Conservation (phyloP, 2,888 invertebrate genomes). For the Amphipoea lucens region DNA sequence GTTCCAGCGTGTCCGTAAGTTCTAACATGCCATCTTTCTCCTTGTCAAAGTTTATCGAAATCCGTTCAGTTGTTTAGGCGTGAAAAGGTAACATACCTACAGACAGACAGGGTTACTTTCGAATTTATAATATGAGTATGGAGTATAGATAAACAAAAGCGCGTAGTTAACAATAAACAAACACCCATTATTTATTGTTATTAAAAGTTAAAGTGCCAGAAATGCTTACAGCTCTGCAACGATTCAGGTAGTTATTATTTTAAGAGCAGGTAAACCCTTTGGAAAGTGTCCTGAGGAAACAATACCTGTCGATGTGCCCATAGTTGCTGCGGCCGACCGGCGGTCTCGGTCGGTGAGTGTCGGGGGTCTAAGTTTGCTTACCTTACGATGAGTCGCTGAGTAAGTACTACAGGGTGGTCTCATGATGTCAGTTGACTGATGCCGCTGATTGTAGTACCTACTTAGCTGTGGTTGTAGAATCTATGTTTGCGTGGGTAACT, state of each 20-base stretch:
- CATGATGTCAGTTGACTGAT: not conserved
- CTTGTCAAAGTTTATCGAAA: too few species aligned
- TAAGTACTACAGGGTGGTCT: not conserved
- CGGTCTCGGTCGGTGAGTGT: not conserved
- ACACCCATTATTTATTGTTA: not conserved
- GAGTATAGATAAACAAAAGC: too few species aligned
- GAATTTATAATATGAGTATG: too few species aligned
- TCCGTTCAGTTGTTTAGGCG: too few species aligned
- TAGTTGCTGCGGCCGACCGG: not conserved
- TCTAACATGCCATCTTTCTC: too few species aligned
- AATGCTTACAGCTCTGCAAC: not conserved
- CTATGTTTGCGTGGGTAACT: not conserved
- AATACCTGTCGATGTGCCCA: not conserved
- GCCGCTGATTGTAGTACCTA: not conserved
- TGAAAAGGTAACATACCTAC: too few species aligned
- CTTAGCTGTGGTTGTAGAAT: not conserved
- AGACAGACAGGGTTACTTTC: too few species aligned
- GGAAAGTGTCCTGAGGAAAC: not conserved
- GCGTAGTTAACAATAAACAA: not conserved
- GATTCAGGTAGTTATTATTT: not conserved
- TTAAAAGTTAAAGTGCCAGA: not conserved
- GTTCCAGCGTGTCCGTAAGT: too few species aligned
- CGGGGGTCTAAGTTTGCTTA: not conserved
- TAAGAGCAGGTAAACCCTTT: not conserved
- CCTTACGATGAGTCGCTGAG: not conserved